Evolutionary conservation across 2,888 invertebrate species (phyloP).

Genomic region (Acronicta alni): DNA sequence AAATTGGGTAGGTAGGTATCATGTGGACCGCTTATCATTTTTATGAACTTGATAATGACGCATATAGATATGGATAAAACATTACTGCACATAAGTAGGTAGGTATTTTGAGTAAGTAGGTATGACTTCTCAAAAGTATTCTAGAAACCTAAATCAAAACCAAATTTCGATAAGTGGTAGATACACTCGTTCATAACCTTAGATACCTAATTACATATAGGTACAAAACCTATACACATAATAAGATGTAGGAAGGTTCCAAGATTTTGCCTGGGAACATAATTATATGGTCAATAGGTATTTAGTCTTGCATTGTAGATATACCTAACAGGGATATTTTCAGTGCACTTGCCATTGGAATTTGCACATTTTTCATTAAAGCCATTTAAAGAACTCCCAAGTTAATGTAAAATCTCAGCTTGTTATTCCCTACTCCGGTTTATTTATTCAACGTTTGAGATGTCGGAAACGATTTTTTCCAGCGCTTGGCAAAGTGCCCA

Average conservation of each 20-base stretch:
- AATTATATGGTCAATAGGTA: background rate
- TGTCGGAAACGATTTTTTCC: constrained; percentile 54
- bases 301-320: background rate
- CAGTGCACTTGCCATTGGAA: background rate
- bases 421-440: background rate
- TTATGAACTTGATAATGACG: constrained; percentile 4
- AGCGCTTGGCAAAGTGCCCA: constrained; percentile 49
- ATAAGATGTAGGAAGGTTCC: no score
- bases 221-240: no score
- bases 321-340: background rate
- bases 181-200: no score
- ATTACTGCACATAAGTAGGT: constrained; percentile 5
- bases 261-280: no score
- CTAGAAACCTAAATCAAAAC: no score
- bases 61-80: constrained; percentile 8
- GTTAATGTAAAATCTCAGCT: background rate
- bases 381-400: constrained; percentile 15
- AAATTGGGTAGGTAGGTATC: background rate
- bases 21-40: background rate
- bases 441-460: constrained; percentile 14
- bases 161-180: no score
- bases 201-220: no score
- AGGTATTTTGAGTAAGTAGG: no score
- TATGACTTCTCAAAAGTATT: no score
- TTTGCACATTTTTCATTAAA: constrained; percentile 2